Conservation (phyloP, 2,888 invertebrate species). For the Anticlea derivata region DNA sequence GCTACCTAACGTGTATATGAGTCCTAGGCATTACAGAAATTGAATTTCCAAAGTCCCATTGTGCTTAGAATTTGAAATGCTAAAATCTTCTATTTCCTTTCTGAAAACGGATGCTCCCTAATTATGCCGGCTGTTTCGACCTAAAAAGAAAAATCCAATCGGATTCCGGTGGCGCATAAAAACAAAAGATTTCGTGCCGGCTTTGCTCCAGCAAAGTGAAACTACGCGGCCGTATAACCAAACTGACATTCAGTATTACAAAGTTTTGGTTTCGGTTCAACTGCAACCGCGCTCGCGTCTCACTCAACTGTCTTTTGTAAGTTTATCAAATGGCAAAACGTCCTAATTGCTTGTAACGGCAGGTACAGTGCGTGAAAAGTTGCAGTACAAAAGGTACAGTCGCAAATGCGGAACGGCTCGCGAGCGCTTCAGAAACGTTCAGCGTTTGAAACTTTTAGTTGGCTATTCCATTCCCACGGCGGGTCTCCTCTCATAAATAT, state of each 20-base stretch:
- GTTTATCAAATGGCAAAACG: conserved; percentile 12
- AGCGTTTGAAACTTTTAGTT: conserved; percentile 54
- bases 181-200: conserved; percentile 17
- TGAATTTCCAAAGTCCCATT: background rate
- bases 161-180: conserved; percentile 17
- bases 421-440: conserved; percentile 52
- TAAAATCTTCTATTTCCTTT: conserved; percentile 12
- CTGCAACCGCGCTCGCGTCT: conserved; percentile 1
- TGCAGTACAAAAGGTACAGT: conserved; percentile 57
- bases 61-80: conserved; percentile 9
- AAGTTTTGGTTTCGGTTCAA: conserved; percentile 13
- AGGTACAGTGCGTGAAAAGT: conserved; percentile 47
- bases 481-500: conserved; percentile 58
- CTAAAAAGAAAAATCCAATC: conserved; percentile 21
- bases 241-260: conserved; percentile 22
- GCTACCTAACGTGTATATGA: background rate
- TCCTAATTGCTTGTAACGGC: conserved; percentile 27
- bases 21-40: background rate
- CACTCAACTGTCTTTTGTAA: conserved; percentile 12
- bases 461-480: conserved; percentile 49
- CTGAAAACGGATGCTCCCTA: conserved; percentile 17
- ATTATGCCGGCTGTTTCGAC: conserved; percentile 17
- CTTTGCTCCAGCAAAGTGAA: conserved; percentile 20
- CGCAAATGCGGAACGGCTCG: conserved; percentile 42
- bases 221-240: conserved; percentile 13